A percentile compares a stretch with the other conserved stretches of the same genome.
Conservation (phyloP, 2,113 vertebrate genomes). For the Leptobrachium ailaonicum region DNA sequence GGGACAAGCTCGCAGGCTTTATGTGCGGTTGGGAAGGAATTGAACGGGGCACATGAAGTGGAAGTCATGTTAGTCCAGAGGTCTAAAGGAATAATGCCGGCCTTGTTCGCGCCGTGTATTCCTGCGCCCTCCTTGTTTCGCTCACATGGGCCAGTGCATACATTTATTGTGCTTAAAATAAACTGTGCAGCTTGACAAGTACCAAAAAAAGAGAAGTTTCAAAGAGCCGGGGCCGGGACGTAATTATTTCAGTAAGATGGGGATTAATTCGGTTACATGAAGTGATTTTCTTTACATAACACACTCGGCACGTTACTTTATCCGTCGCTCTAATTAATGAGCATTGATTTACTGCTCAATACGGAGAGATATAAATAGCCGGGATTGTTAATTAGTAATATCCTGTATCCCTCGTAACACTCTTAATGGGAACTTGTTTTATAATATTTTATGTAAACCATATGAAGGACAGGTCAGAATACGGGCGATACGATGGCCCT, state of each 20-base stretch:
- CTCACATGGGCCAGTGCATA: conserved; percentile 13
- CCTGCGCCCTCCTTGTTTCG: conserved; percentile 3
- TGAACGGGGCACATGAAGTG: conserved; percentile 47
- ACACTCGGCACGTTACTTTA: background rate
- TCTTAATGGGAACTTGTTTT: too few relatives aligned
- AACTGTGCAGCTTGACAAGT: conserved; percentile 25
- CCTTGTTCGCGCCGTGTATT: conserved; percentile 21
- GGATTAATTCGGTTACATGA: background rate
- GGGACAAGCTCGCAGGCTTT: conserved; percentile 34
- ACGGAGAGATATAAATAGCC: conserved; percentile 7
- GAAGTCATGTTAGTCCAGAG: conserved; percentile 45
- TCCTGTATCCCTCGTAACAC: background rate
- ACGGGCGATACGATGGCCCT: too few relatives aligned
- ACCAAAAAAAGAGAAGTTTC: background rate
- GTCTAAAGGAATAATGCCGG: conserved; percentile 7
- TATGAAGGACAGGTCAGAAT: too few relatives aligned
- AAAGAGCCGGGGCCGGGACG: background rate
- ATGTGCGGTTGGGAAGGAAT: conserved; percentile 45
- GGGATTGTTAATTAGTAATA: conserved; percentile 7
- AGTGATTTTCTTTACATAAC: background rate
- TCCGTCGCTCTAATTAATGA: background rate
- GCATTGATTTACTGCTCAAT: conserved; percentile 17
- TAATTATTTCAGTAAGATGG: conserved; percentile 14
- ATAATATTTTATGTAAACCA: too few relatives aligned
- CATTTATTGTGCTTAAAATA: conserved; percentile 38